Conservation (phyloP, 30 jellyfish, hydroid and myxozoan genomes). For the Mastigias papua region DNA sequence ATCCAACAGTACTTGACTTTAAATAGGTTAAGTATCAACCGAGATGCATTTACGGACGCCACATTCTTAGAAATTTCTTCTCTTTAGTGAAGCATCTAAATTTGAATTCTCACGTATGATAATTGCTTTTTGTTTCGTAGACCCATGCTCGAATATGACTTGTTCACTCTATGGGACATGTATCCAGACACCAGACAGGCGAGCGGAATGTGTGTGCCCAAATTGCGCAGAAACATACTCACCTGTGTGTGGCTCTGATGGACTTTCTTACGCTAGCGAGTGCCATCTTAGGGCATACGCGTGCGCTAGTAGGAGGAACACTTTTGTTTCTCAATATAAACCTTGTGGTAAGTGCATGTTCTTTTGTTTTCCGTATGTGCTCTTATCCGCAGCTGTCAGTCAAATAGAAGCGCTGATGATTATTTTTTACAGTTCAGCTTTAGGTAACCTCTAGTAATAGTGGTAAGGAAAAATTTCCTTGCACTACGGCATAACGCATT, state of each 20-base stretch:
- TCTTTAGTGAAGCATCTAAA: no score
- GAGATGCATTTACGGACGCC: no score
- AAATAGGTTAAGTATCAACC: no score
- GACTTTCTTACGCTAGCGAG: slow-evolving; percentile 75
- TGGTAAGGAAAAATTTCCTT: no score
- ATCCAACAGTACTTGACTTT: no score
- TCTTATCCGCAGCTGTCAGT: no score
- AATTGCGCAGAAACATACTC: slow-evolving; percentile 52
- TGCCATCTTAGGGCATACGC: slow-evolving; percentile 67
- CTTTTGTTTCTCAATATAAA: slow-evolving; percentile 42
- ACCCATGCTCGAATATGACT: slow-evolving; percentile 65
- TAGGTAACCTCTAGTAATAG: no score
- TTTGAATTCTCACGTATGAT: no score
- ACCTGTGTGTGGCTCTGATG: slow-evolving; percentile 95
- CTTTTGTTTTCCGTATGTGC: not conserved
- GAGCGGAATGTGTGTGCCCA: slow-evolving; percentile 84
- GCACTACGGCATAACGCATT: no score
- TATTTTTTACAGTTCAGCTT: no score
- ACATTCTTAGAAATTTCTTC: no score
- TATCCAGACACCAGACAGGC: slow-evolving; percentile 28
- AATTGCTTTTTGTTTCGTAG: slow-evolving; percentile 52
- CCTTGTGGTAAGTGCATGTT: slow-evolving; percentile 83
- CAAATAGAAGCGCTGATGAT: no score
- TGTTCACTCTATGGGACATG: slow-evolving; percentile 66
- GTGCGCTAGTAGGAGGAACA: slow-evolving; percentile 58